phyloP scores from a whole-genome alignment of 2,888 invertebrate genomes.

The Merodon equestris region DNA sequence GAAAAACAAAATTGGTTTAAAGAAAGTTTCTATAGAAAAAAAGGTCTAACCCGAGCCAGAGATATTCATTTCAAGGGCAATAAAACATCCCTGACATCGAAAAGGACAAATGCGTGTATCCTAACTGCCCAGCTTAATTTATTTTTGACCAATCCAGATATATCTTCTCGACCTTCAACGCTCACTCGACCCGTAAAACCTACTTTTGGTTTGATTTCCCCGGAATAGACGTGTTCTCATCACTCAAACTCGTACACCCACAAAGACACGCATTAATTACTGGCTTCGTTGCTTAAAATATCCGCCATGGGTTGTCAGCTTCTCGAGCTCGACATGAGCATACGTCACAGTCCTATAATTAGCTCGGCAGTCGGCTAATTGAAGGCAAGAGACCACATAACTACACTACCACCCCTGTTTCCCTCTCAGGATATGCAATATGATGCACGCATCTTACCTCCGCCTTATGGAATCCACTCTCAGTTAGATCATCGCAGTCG shows the following conservation, averaged over 20 bases:
- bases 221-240: conserved; percentile 22
- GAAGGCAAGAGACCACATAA: too few species aligned
- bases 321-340: background rate
- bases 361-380: conserved; percentile 47
- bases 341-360: conserved; percentile 22
- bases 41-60: too few species aligned
- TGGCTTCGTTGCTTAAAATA: conserved; percentile 20
- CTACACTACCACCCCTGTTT: conserved; percentile 43
- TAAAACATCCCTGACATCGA: too few species aligned
- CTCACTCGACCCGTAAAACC: conserved; percentile 8
- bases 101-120: too few species aligned
- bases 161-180: background rate
- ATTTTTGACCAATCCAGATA: too few species aligned
- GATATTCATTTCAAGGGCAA: too few species aligned
- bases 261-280: conserved; percentile 5
- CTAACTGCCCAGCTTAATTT: too few species aligned
- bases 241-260: background rate
- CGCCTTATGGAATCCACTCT: conserved; percentile 68
- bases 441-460: conserved; percentile 71
- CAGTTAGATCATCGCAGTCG: conserved; percentile 69
- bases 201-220: conserved; percentile 13
- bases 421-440: conserved; percentile 45
- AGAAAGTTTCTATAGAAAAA: too few species aligned
- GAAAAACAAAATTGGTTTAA: too few species aligned
- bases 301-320: conserved; percentile 6